Percentiles rank a stretch among this genome's conserved stretches.
Conservation (phyloP, 1,140 invertebrate genomes). For the Drosophila melanica region DNA sequence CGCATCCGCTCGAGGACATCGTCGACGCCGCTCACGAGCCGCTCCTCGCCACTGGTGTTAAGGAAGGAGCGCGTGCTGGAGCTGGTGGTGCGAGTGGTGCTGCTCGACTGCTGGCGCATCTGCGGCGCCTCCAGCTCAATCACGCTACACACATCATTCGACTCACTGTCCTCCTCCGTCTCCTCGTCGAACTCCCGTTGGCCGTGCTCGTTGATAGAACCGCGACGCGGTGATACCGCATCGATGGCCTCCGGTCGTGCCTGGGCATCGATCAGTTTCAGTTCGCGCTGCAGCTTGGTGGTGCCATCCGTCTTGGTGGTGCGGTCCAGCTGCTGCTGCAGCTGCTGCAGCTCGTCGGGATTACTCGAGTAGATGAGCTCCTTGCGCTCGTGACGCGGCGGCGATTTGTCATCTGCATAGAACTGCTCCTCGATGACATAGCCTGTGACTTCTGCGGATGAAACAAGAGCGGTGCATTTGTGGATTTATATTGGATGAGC, state of each 20-base stretch:
- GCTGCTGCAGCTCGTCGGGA: slow-evolving; percentile 85
- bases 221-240: no score
- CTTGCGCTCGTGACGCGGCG: slow-evolving; percentile 87
- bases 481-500: no score
- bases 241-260: background rate
- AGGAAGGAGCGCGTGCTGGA: slow-evolving; percentile 86
- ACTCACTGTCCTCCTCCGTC: slow-evolving; percentile 74
- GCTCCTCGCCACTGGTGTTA: slow-evolving; percentile 86
- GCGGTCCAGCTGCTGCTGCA: slow-evolving; percentile 58
- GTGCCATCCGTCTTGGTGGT: slow-evolving; percentile 53
- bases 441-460: slow-evolving; percentile 88
- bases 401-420: slow-evolving; percentile 87
- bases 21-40: slow-evolving; percentile 87
- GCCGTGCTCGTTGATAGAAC: no score
- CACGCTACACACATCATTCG: slow-evolving; percentile 71
- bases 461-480: no score
- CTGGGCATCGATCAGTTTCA: slow-evolving; percentile 69
- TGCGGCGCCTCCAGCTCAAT: slow-evolving; percentile 75
- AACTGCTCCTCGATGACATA: slow-evolving; percentile 87
- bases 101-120: slow-evolving; percentile 63
- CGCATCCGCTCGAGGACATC: slow-evolving; percentile 90
- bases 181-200: slow-evolving; percentile 76
- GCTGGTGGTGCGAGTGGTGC: slow-evolving; percentile 50
- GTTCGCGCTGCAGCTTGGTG: slow-evolving; percentile 55
- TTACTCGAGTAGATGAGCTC: slow-evolving; percentile 88